Conservation (phyloP, 2,888 invertebrate species). For the Eristalis arbustorum region DNA sequence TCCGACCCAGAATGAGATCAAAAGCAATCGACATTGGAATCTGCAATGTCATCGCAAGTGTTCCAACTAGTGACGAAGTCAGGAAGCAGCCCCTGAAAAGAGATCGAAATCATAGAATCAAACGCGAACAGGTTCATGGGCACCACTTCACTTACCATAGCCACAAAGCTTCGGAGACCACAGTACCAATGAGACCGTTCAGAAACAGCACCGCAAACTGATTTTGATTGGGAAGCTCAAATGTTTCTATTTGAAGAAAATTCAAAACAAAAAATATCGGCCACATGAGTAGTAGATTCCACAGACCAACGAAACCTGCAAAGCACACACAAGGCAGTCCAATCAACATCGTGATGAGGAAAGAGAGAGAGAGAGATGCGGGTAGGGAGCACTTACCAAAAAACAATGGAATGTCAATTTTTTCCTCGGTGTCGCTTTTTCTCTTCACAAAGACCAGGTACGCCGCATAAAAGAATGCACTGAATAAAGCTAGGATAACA, state of each 20-base stretch:
- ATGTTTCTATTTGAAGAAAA: slow-evolving; percentile 89
- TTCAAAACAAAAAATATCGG: slow-evolving; percentile 93
- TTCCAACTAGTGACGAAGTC: slow-evolving; percentile 94
- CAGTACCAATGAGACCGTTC: slow-evolving; percentile 94
- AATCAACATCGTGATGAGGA: background rate
- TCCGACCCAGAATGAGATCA: slow-evolving; percentile 87
- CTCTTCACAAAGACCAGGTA: slow-evolving; percentile 93
- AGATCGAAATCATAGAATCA: background rate
- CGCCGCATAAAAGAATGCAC: slow-evolving; percentile 93
- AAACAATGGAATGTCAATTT: slow-evolving; percentile 96
- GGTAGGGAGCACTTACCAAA: slow-evolving; percentile 86
- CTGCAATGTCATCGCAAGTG: slow-evolving; percentile 90
- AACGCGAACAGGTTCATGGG: background rate
- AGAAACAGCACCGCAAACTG: slow-evolving; percentile 90
- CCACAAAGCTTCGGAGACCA: slow-evolving; percentile 95
- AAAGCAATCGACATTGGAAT: slow-evolving; percentile 94
- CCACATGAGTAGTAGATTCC: slow-evolving; percentile 93
- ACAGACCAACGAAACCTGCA: slow-evolving; percentile 95
- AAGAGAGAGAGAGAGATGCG: slow-evolving; percentile 2
- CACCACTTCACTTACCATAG: slow-evolving; percentile 86
- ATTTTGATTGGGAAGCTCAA: slow-evolving; percentile 90
- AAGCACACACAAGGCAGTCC: background rate
- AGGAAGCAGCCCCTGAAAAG: slow-evolving; percentile 92
- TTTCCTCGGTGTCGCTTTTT: slow-evolving; percentile 94
- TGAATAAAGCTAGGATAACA: slow-evolving; percentile 89